phyloP scores from a whole-genome alignment of 2,888 invertebrate species.

The Agriotes lineatus region DNA sequence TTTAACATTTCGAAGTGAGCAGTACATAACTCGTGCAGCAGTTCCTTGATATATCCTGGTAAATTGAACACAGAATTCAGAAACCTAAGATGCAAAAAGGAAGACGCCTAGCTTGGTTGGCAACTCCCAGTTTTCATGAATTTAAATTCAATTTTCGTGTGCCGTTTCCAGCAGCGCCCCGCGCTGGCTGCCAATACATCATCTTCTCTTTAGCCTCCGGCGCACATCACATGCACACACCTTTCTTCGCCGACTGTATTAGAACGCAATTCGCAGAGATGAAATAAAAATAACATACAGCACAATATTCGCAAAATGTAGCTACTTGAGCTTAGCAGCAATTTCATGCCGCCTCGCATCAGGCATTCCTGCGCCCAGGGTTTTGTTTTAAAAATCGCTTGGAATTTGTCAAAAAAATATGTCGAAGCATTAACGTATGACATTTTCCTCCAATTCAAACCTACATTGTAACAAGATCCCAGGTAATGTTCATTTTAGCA shows the following conservation, averaged over 20 bases:
- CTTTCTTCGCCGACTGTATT: slow-evolving; percentile 52
- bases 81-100: slow-evolving; percentile 42
- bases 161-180: slow-evolving; percentile 59
- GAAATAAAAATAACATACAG: slow-evolving; percentile 46
- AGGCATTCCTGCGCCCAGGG: neutral
- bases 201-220: slow-evolving; percentile 59
- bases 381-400: neutral
- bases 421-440: neutral
- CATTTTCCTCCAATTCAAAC: too few species aligned
- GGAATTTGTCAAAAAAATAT: neutral
- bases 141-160: slow-evolving; percentile 65
- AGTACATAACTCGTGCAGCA: slow-evolving; percentile 7
- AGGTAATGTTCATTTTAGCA: too few species aligned
- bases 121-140: slow-evolving; percentile 65
- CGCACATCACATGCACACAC: slow-evolving; percentile 57
- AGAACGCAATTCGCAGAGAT: slow-evolving; percentile 47
- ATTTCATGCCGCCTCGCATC: slow-evolving; percentile 21
- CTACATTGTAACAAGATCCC: too few species aligned
- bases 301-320: slow-evolving; percentile 40
- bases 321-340: slow-evolving; percentile 24
- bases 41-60: slow-evolving; percentile 37
- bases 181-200: slow-evolving; percentile 61
- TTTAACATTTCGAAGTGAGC: neutral
- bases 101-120: slow-evolving; percentile 49
- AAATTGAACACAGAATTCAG: slow-evolving; percentile 43